Percentiles rank a stretch among this genome's conserved stretches.
These are phyloP conservation scores for Gavialis gangeticus DNA, from an alignment of 2,113 vertebrate genomes.

Conservation along the genomic window DNA sequence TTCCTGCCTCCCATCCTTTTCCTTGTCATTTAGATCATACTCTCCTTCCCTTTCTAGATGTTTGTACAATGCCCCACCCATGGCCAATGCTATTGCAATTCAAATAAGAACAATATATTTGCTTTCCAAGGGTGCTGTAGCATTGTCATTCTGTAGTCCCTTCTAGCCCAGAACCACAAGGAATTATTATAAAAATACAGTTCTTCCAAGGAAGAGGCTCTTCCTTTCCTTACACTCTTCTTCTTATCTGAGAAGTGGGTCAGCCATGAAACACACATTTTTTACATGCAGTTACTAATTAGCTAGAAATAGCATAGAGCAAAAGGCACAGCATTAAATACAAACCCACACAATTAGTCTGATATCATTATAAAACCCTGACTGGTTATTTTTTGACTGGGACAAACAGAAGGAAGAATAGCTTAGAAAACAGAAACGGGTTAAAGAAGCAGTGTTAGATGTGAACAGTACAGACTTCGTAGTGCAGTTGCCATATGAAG, in stretches of 20 bases:
- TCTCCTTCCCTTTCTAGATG: background rate
- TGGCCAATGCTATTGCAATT: background rate
- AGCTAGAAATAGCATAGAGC: background rate
- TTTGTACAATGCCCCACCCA: background rate
- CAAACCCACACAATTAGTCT: background rate
- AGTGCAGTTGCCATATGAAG: background rate
- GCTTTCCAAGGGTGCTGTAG: rapidly evolving
- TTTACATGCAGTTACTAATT: background rate
- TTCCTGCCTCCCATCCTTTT: background rate
- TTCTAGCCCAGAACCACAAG: background rate
- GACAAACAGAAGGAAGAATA: background rate
- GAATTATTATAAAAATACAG: rapidly evolving
- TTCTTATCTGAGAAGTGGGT: background rate
- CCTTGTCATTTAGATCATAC: background rate
- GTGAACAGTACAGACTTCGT: background rate
- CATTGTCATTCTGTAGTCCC: no score
- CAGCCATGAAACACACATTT: background rate
- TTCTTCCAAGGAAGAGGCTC: background rate
- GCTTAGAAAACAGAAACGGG: background rate
- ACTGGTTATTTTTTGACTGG: background rate
- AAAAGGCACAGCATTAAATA: background rate
- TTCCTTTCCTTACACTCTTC: background rate
- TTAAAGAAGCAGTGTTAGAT: background rate
- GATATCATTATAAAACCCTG: background rate
- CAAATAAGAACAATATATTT: background rate